Evolutionary conservation across 1,140 invertebrate genomes (phyloP).

Genomic region (Andrena cerasifolii): DNA sequence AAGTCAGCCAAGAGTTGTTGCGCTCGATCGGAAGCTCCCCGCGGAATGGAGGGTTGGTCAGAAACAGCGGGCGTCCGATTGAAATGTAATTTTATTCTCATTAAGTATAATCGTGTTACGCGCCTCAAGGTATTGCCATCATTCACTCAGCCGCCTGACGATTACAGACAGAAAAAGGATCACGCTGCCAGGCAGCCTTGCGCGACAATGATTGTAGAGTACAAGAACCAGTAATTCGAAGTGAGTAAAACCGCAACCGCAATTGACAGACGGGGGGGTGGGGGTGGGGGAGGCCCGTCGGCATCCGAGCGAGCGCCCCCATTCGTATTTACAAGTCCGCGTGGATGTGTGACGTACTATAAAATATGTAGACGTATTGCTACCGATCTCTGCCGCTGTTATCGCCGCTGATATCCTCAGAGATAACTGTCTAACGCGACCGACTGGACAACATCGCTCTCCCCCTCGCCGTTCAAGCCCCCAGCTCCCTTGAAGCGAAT

Average conservation of each 20-base stretch:
- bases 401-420: slow-evolving; percentile 19
- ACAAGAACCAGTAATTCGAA: slow-evolving; percentile 36
- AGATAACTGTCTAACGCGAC: slow-evolving; percentile 9
- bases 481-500: background rate
- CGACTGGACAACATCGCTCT: background rate
- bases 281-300: too few species aligned
- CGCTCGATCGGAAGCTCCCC: too few species aligned
- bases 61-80: slow-evolving; percentile 4
- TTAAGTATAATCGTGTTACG: slow-evolving; percentile 58
- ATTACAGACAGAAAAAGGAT: slow-evolving; percentile 39
- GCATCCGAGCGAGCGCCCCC: too few species aligned
- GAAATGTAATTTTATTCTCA: slow-evolving; percentile 59
- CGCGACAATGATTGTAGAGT: slow-evolving; percentile 31
- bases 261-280: slow-evolving; percentile 63
- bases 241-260: slow-evolving; percentile 50
- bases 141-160: slow-evolving; percentile 35
- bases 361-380: slow-evolving; percentile 50
- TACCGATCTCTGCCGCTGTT: slow-evolving; percentile 12
- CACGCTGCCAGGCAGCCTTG: slow-evolving; percentile 45
- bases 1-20: too few species aligned
- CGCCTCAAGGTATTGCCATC: slow-evolving; percentile 61
- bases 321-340: slow-evolving; percentile 55
- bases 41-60: too few species aligned
- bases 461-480: too few species aligned
- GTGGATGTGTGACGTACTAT: slow-evolving; percentile 41